phyloP scores from a whole-genome alignment of 2,113 vertebrate species.

The Megatriorchis doriae region DNA sequence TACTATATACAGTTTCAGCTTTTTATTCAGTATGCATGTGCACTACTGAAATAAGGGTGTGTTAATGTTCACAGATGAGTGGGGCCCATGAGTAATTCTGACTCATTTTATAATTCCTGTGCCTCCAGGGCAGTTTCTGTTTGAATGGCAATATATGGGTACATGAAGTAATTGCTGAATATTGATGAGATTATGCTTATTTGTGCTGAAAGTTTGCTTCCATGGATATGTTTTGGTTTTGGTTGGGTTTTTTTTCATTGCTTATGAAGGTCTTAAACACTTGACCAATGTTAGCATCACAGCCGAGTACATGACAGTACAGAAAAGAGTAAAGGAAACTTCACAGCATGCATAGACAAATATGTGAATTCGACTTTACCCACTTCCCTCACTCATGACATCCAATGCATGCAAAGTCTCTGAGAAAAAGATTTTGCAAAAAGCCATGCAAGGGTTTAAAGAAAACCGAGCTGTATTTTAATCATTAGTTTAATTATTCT shows the following conservation, averaged over 20 bases:
- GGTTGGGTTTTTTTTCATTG: neutral
- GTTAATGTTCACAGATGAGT: neutral
- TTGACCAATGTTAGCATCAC: neutral
- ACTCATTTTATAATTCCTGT: neutral
- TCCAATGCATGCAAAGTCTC: slow-evolving; percentile 21
- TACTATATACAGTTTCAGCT: neutral
- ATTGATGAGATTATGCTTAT: neutral
- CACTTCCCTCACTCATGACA: neutral
- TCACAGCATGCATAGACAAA: neutral
- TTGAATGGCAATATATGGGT: neutral
- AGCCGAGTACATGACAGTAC: neutral
- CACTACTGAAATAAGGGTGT: neutral
- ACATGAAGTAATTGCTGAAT: neutral
- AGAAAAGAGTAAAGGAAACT: neutral
- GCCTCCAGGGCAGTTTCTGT: neutral
- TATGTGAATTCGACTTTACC: neutral
- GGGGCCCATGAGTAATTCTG: neutral
- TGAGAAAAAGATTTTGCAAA: neutral
- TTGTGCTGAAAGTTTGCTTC: neutral
- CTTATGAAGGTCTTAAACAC: neutral
- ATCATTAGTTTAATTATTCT: neutral
- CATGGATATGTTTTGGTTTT: neutral
- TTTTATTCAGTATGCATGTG: neutral
- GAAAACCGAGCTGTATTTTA: neutral
- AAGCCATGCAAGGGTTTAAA: slow-evolving; percentile 27